Base-by-base conservation (phyloP, 2,888 invertebrate genomes). In the Coelogynopora nodosa region DNA sequence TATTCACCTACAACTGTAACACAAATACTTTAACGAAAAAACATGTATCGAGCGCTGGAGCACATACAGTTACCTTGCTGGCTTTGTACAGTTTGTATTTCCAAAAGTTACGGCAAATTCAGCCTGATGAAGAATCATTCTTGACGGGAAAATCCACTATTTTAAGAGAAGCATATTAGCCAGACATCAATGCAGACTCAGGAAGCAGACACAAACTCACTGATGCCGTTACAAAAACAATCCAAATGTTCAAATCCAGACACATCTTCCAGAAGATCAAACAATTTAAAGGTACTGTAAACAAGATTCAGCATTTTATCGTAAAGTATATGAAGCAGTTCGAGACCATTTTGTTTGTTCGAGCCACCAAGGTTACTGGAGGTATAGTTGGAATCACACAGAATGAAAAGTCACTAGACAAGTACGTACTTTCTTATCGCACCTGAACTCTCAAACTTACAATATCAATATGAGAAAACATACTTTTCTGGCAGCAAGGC, bases 1-100 rank as follows among this genome's bases (percentile, higher is more conserved):
- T 85, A 85, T 28, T 85, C 85, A 85, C 85, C 85, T 28, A 85
- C 85, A 85, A 85, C 85, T 13, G 84, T 85, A 85, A 85, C 81
- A 27, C 85, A 85, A 85, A 85, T 85, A 31, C 18, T 85, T 18
- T 85, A 85, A 27, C 84, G 85, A 84, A 85, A 85, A 84, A 27
- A 85, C 85, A 84, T 85, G 85, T 84, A 85, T 85, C 85, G 85
- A 67, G 74, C 74, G 23, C 18, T 74, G 74, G 74, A 84, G 49
- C 5, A 5, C 85, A 83, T 28, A 84, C 28, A 83, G 23, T 84
- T 83, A 84, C n/a, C 23, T 83, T 83, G 85, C 26, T 80, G 13
- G 13, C 82, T 23, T 83, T 84, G 18, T 84, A 84, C 82, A 82
- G 26, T 27, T 26, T 84, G 80, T 84, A 84, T 82, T 84, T 84